A percentile compares a stretch with the other conserved stretches of the same genome.
Evolutionary conservation across 2,113 vertebrate species (phyloP).

Genomic region (Alosa alosa): DNA sequence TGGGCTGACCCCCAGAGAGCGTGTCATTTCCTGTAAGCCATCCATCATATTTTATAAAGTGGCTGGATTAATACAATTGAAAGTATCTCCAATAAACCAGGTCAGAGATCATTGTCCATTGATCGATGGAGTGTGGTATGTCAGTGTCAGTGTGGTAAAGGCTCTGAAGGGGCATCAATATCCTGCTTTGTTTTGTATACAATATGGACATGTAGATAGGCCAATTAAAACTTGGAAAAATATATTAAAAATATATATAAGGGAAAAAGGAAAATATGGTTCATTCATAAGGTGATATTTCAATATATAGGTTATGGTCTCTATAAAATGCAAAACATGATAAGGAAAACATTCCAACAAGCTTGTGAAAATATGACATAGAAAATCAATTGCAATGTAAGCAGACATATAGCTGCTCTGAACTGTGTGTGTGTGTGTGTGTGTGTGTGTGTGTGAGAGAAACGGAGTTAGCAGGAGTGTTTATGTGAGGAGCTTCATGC

Average conservation of each 20-base stretch:
- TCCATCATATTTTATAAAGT: slow-evolving; percentile 3
- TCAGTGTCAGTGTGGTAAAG: neutral
- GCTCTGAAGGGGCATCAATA: slow-evolving; percentile 60
- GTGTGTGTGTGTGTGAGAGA: neutral
- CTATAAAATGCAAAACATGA: too few relatives aligned
- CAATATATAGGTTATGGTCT: too few relatives aligned
- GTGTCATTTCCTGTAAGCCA: neutral
- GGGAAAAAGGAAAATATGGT: too few relatives aligned
- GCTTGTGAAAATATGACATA: too few relatives aligned
- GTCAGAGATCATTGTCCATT: neutral
- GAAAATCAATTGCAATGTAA: too few relatives aligned
- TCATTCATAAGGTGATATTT: too few relatives aligned
- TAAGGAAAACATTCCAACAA: too few relatives aligned
- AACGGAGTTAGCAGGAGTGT: neutral
- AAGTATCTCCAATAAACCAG: neutral
- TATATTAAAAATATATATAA: too few relatives aligned
- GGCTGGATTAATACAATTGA: neutral
- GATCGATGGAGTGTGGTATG: neutral
- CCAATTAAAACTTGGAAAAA: neutral
- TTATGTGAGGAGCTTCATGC: neutral
- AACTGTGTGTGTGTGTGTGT: neutral
- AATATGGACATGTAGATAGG: neutral
- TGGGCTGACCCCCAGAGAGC: neutral
- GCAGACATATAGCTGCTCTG: too few relatives aligned
- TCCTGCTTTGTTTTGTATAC: neutral